Evolutionary conservation across 2,797 vertebrate genomes (phyloP).

Genomic region (Schizothorax lantsangensis): DNA sequence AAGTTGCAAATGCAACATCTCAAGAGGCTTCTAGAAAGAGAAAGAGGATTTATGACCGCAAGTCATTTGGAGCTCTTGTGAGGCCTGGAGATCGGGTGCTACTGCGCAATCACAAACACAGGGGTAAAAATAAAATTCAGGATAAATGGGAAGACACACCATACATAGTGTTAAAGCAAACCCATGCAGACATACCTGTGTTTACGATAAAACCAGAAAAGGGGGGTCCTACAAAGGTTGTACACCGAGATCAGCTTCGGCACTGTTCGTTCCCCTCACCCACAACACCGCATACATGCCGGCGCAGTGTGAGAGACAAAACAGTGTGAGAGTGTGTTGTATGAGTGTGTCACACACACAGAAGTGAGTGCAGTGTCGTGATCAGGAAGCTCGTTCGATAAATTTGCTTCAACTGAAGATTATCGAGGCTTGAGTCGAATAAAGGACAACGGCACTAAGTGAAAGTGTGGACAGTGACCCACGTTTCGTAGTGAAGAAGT

Average conservation of each 20-base stretch:
- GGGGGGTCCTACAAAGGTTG: slow-evolving; percentile 35
- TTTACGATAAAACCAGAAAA: slow-evolving; percentile 34
- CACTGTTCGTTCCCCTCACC: slow-evolving; percentile 32
- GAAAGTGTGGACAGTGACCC: too few relatives aligned
- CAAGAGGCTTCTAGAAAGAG: slow-evolving; percentile 20
- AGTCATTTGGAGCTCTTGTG: slow-evolving; percentile 14
- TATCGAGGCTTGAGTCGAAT: too few relatives aligned
- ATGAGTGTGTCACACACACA: too few relatives aligned
- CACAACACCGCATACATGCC: not conserved
- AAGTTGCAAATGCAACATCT: not conserved
- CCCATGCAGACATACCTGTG: slow-evolving; percentile 45
- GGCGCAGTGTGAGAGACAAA: not conserved
- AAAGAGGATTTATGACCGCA: slow-evolving; percentile 43
- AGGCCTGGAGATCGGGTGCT: slow-evolving; percentile 46
- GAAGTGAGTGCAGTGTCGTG: too few relatives aligned
- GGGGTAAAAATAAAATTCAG: slow-evolving; percentile 45
- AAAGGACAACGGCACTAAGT: too few relatives aligned
- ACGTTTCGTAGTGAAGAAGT: too few relatives aligned
- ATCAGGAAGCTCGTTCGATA: too few relatives aligned
- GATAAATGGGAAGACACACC: slow-evolving; percentile 42
- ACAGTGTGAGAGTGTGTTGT: too few relatives aligned
- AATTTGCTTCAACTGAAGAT: too few relatives aligned
- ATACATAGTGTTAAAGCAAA: slow-evolving; percentile 50
- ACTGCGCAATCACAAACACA: slow-evolving; percentile 37
- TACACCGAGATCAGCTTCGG: slow-evolving; percentile 36